Percentiles rank a stretch among this genome's conserved stretches.
Evolutionary conservation across 1,140 invertebrate species (phyloP).

Genomic region (Heliconius hermathena): DNA sequence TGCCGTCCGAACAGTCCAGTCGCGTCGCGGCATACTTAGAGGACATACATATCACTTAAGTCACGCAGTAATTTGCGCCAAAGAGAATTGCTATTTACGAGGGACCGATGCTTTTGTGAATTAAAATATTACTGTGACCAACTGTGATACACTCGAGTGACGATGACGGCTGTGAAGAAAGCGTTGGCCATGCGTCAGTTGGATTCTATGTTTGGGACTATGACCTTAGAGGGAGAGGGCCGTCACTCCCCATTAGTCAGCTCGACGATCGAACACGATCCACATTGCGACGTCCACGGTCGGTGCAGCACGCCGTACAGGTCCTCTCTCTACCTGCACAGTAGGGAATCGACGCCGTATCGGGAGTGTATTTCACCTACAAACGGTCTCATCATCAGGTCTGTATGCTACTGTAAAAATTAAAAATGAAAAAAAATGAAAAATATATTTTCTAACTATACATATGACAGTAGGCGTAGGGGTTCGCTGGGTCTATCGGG

Average conservation of each 20-base stretch:
- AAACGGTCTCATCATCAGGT: constrained; percentile 75
- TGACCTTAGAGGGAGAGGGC: constrained; percentile 82
- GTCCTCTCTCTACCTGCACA: constrained; percentile 72
- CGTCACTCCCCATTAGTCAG: constrained; percentile 74
- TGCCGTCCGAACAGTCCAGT: constrained; percentile 74
- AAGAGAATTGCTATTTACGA: constrained; percentile 40
- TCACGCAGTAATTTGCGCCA: constrained; percentile 42
- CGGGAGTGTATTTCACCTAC: constrained; percentile 82
- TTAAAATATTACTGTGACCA: constrained; percentile 44
- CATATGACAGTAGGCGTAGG: constrained; percentile 75
- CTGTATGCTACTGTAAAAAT: constrained; percentile 38
- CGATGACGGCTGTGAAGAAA: constrained; percentile 82
- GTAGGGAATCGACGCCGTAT: constrained; percentile 71
- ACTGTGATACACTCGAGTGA: constrained; percentile 44
- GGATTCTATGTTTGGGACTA: constrained; percentile 87
- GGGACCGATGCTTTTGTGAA: constrained; percentile 48
- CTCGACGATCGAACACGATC: constrained; percentile 82
- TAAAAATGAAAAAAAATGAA: constrained; percentile 21
- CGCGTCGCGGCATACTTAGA: constrained; percentile 74
- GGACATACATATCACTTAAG: constrained; percentile 72
- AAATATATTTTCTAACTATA: constrained; percentile 40
- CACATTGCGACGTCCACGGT: constrained; percentile 87
- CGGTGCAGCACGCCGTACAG: constrained; percentile 80
- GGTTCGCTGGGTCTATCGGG: constrained; percentile 83
- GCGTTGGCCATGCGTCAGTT: constrained; percentile 86